phyloP scores from a whole-genome alignment of 2,888 invertebrate species.

The Reticulitermes lucifugus region DNA sequence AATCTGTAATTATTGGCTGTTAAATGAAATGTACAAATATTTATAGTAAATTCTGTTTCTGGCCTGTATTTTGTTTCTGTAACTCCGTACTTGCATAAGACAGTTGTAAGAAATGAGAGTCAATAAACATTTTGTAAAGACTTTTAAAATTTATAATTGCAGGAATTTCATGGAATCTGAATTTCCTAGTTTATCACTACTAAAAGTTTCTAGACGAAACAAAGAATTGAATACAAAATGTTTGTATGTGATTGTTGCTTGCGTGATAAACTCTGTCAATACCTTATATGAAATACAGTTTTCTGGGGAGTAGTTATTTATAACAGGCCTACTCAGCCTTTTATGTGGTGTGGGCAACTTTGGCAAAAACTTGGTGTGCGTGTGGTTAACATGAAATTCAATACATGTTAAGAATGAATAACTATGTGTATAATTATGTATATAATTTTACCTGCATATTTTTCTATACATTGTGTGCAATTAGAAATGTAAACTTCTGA shows the following conservation, averaged over 20 bases:
- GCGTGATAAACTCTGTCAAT: background rate
- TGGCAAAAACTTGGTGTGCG: no score
- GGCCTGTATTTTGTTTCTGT: no score
- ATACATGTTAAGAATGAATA: no score
- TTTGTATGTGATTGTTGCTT: slow-evolving; percentile 4
- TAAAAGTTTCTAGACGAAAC: background rate
- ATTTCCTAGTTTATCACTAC: background rate
- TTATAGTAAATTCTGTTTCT: no score
- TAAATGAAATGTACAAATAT: no score
- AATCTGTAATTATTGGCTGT: slow-evolving; percentile 1
- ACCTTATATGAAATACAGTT: slow-evolving; percentile 3
- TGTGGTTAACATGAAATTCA: no score
- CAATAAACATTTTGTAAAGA: background rate
- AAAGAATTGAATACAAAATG: background rate
- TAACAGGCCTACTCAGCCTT: no score
- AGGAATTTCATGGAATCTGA: background rate
- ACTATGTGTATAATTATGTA: no score
- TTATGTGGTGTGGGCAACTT: no score
- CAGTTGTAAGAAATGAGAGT: background rate
- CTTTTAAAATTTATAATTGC: background rate
- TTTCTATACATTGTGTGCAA: no score
- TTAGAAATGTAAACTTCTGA: no score
- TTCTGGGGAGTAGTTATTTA: background rate
- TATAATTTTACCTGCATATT: no score
- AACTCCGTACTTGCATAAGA: background rate